Evolutionary conservation across 2,888 invertebrate species (phyloP).

Genomic region (Ferrisia virgata): DNA sequence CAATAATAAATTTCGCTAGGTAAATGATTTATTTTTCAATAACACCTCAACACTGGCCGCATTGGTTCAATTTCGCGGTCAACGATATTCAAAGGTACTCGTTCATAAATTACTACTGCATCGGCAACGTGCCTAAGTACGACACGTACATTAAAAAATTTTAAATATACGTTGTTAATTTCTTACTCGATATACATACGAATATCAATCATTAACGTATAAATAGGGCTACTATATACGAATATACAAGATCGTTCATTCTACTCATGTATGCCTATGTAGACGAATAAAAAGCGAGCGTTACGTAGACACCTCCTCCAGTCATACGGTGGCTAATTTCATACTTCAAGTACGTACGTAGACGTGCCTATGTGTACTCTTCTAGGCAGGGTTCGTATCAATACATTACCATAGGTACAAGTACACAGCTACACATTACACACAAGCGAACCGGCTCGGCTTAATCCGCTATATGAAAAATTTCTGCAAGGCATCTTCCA

Average conservation of each 20-base stretch:
- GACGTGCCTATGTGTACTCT: no score
- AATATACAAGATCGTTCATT: not conserved
- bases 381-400: no score
- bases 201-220: not conserved
- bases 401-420: no score
- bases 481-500: not conserved
- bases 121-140: not conserved
- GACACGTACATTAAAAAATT: not conserved
- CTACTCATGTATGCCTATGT: not conserved
- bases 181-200: not conserved
- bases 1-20: not conserved
- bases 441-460: not conserved
- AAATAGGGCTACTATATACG: no score
- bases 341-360: not conserved
- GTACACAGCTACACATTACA: not conserved
- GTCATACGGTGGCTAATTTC: not conserved
- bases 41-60: not conserved
- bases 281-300: not conserved
- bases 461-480: not conserved
- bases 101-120: not conserved
- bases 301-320: not conserved
- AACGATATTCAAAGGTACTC: not conserved
- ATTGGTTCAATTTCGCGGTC: not conserved
- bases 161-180: not conserved
- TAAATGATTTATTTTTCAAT: constrained; percentile 2